Evolutionary conservation across 1,140 invertebrate genomes (phyloP).

Genomic region (Pseudomyrmex gracilis): DNA sequence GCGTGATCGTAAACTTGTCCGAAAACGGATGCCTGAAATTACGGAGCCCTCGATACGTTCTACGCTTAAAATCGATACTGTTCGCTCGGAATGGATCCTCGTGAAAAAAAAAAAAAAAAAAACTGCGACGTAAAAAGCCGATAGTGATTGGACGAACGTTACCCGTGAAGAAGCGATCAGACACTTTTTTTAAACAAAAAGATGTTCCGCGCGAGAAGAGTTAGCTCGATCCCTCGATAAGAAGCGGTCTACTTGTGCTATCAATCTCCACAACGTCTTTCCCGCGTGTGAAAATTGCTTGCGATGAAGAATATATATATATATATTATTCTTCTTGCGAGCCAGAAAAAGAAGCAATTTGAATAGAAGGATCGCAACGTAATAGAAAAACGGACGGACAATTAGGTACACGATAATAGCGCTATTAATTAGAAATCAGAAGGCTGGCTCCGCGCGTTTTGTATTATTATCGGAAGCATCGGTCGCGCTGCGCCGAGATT

Average conservation of each 20-base stretch:
- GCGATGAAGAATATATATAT: background rate
- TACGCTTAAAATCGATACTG: background rate
- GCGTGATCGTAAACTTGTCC: constrained; percentile 50
- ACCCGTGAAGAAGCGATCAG: background rate
- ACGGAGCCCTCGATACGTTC: background rate
- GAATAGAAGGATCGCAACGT: background rate
- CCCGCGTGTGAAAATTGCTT: background rate
- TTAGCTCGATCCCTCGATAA: background rate
- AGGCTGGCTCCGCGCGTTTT: background rate
- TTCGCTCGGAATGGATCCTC: background rate
- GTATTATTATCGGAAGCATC: constrained; percentile 37
- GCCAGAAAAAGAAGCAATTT: background rate
- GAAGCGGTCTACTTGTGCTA: background rate
- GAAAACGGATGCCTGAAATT: constrained; percentile 50
- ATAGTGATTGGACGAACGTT: constrained; percentile 36
- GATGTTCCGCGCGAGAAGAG: background rate
- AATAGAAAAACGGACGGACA: background rate
- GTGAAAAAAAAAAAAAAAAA: background rate
- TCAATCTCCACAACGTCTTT: background rate
- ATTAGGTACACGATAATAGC: constrained; percentile 18
- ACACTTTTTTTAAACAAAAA: background rate
- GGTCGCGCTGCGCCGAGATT: constrained; percentile 42
- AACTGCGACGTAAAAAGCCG: constrained; percentile 1
- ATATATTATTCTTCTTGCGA: background rate
- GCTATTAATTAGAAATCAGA: constrained; percentile 24